phyloP scores from a whole-genome alignment of 2,797 vertebrate genomes.

The Glossophaga mutica region DNA sequence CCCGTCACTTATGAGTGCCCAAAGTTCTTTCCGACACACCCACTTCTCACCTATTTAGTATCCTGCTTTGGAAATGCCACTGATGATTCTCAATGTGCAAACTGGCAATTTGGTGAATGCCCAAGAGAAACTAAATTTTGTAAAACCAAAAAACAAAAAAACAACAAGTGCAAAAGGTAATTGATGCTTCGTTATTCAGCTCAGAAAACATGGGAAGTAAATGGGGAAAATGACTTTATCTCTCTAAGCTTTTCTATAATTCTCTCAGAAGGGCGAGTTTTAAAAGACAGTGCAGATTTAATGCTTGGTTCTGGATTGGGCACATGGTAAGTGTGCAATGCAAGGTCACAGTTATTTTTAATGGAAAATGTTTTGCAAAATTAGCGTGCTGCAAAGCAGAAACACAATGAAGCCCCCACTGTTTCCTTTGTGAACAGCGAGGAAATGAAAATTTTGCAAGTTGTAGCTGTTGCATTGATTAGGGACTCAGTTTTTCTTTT shows the following conservation, averaged over 20 bases:
- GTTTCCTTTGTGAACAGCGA: not conserved
- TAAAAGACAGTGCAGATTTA: not conserved
- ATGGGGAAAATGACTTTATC: not conserved
- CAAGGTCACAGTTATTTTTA: not conserved
- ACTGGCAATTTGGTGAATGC: not conserved
- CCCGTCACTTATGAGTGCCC: not conserved
- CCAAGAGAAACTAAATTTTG: not conserved
- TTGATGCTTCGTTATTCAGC: not conserved
- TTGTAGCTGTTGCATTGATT: not conserved
- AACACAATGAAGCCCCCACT: not conserved
- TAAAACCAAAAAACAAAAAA: not conserved
- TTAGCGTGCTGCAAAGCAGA: not conserved
- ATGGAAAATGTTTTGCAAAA: not conserved
- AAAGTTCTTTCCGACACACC: not conserved
- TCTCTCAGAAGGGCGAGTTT: not conserved
- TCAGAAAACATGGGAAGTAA: not conserved
- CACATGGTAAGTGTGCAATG: not conserved
- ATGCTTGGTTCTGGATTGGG: not conserved
- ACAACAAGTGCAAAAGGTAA: not conserved
- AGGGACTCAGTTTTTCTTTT: not conserved
- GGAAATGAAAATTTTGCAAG: not conserved
- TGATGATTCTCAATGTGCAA: not conserved
- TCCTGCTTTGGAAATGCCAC: not conserved
- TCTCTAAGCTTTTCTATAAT: not conserved
- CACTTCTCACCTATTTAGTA: not conserved